Base-by-base conservation (phyloP, 2,113 vertebrate genomes). In the Acrocephalus kingi region DNA sequence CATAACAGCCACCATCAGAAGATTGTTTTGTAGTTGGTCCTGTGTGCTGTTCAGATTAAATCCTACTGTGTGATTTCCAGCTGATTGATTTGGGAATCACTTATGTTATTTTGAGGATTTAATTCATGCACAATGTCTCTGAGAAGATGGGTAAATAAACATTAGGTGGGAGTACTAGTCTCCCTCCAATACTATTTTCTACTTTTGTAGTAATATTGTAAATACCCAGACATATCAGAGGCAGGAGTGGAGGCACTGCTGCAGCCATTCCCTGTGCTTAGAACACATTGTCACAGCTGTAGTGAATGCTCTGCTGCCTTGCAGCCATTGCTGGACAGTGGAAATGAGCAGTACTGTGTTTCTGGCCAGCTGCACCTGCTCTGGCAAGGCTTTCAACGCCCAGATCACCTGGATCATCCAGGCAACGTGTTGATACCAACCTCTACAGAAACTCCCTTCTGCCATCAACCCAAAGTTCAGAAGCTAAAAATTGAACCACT, bases 331-430 rank as follows among this genome's bases (percentile, higher is more conserved):
- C 64, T 55, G 43, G 45, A 11, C 31, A 54, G 39, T 7, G 16
- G n/a, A 19, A 54, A 23, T 8, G 33, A 48, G 43, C 39, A 72
- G 31, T 7, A 2, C 35, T 23, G 2, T 1, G 0, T 48, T 8
- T 1, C 24, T 74, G 55, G 23, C 12, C 54, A 69, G 66, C 41
- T 86, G 30, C 2, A 21, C 55, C 28, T 80, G 46, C 48, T 75
- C 69, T 58, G 54, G 46, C 89, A 45, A 61, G 30, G 41, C 10
- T 89, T 75, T 67, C 27, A 22, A 33, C 54, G 24, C 80, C 52
- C 22, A 7, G 2, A 15, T 52, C 15, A 6, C 49, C 7, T 43
- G 13, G 19, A 7, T 78, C 20, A 3, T 33, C 46, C 46, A 41
- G 81, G 49, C 66, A 81, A 25, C 5, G 1, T 6, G 28, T 6